Base-by-base conservation (phyloP, 92 coral and sea anemone species). In the Palythoa heliodiscus region DNA sequence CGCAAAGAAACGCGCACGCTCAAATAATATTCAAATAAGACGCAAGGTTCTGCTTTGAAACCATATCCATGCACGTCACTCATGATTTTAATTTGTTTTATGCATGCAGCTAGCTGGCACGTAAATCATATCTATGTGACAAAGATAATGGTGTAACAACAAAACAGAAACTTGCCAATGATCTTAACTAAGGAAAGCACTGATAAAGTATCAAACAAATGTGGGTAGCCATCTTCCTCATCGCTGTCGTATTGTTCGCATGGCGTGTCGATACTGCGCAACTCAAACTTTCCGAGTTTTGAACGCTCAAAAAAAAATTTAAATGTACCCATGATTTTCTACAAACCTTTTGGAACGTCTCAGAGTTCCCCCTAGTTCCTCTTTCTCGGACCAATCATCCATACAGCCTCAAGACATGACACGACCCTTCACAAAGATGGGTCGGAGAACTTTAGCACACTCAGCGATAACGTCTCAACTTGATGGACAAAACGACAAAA, bases 331-430 rank as follows among this genome's bases (percentile, higher is more conserved):
- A 40, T 23, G 19, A 43, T 43, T 52, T 55, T 43, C 70, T 85
- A 91, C 98, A 83, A 90, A 97, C 99, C 99, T 97, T 91, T 91
- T 97, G 64, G 95, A 90, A 78, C 93, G 96, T 92, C 91, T 90
- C 88, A 86, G 87, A 82, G 93, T 91, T 91, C 94, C 98, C 99
- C 99, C 99, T 93, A 90, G 95, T 90, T 95, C 98, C 93, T 95
- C 98, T 95, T 92, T 93, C 93, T 90, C 95, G 92, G 93, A 93
- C 87, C 96, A 90, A 90, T 97, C 95, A 93, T 95, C 99, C 99
- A 97, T 97, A 84, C 86, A 89, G 88, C 84, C 91, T 84, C 98
- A 95, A 97, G 93, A 96, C 96, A 97, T 88, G 92, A 87, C 92
- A 90, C 96, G 96, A 93, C 96, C 96, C 95, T 92, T 77, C 88